Evolutionary conservation across 30 jellyfish, hydroid and myxozoan species (phyloP), one percentile per base, ranked within the genome.

Genomic region (Sanderia malayensis): DNA sequence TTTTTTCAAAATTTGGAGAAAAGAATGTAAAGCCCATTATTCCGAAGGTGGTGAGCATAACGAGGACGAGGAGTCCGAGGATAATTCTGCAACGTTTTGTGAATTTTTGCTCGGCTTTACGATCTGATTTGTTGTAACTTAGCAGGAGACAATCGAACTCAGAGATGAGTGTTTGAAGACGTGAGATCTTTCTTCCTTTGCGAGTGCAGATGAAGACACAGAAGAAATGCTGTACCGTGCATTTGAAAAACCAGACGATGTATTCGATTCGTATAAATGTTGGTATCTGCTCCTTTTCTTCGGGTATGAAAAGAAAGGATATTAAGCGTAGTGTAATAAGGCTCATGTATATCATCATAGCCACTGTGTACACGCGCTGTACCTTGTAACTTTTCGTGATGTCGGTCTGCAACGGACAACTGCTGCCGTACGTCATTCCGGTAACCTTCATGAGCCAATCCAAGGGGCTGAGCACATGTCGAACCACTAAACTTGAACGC

Each of bases 371-470:
- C 21, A 34, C 65, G 10, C 79, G 69, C 20, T 76, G 80, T 9
- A 76, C 25, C 46, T 76, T 76, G 55, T 76, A 80, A 65, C 55
- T 46, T 65, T 32, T 33, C 6, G 46, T 71, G 46, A 76, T n/a
- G 2, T 64, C 1, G 1, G 46, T 47, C 4, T 2, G 25, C 55
- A 76, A 32, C 15, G 87, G 87, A 29, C 87, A 76, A 31, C 80
- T 76, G 37, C 80, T 60, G 13, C 87, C 87, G 22, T 76, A 76
- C 10, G 87, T 76, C 46, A 76, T 52, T 46, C 87, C 87, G 53
- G 61, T 61, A 7, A 46, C n/a, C 63, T 76, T 76, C 87, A 76
- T 76, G n/a, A 76, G 73, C 0, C 18, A 4, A 75, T 76, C 73
- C 15, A 76, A 21, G 28, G 87, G 87, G 2, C 19, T 10, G 15